Conservation (phyloP, 2,888 invertebrate genomes). For the Ormyrus labotus region DNA sequence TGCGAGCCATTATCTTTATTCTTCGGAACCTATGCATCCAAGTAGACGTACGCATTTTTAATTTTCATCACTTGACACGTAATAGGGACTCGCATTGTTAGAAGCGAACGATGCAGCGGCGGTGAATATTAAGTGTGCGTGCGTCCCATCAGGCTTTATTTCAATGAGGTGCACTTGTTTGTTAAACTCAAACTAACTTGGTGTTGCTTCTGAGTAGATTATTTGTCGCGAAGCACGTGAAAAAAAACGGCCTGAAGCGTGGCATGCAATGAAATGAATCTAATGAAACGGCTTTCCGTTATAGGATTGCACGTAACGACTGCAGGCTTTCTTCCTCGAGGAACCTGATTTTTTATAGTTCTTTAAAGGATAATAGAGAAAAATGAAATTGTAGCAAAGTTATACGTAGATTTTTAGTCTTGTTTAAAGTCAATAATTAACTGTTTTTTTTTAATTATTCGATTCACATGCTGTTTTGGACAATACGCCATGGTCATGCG, state of each 20-base stretch:
- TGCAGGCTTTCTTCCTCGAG: too few species aligned
- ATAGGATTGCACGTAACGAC: too few species aligned
- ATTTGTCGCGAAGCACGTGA: slow-evolving; percentile 27
- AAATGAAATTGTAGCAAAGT: slow-evolving; percentile 11
- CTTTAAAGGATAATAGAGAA: background rate
- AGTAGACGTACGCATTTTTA: slow-evolving; percentile 4
- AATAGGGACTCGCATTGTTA: background rate
- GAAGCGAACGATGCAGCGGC: slow-evolving; percentile 1
- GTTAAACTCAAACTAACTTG: slow-evolving; percentile 29
- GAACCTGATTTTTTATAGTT: background rate
- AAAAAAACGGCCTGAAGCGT: slow-evolving; percentile 64
- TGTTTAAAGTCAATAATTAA: slow-evolving; percentile 1
- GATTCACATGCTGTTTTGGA: slow-evolving; percentile 36
- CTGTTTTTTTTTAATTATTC: slow-evolving; percentile 12
- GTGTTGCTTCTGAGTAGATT: slow-evolving; percentile 3
- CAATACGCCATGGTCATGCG: slow-evolving; percentile 16
- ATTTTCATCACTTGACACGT: slow-evolving; percentile 9
- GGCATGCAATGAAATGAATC: slow-evolving; percentile 62
- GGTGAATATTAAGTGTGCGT: slow-evolving; percentile 8
- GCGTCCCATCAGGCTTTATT: slow-evolving; percentile 8
- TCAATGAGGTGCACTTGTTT: background rate
- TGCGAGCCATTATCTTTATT: background rate
- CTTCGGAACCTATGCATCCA: slow-evolving; percentile 29
- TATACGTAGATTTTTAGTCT: slow-evolving; percentile 8
- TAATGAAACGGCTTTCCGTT: too few species aligned